phyloP scores from a whole-genome alignment of 2,888 invertebrate genomes.

The Iphiclides podalirius region DNA sequence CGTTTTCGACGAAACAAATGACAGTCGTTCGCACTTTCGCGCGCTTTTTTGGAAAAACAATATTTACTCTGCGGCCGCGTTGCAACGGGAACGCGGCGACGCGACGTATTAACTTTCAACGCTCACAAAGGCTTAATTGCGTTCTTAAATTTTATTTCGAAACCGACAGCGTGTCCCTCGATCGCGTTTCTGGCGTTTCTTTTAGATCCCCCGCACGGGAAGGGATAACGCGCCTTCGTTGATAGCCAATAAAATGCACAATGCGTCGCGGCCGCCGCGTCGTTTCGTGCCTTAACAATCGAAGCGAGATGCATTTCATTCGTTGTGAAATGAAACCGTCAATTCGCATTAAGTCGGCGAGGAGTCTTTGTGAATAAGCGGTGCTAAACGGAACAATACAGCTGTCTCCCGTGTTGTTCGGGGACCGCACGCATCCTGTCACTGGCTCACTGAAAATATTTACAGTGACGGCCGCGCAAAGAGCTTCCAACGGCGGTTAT shows the following conservation, averaged over 20 bases:
- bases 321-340: conserved; percentile 58
- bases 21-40: conserved; percentile 42
- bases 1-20: conserved; percentile 32
- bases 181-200: conserved; percentile 40
- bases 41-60: conserved; percentile 31
- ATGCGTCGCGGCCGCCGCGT: conserved; percentile 42
- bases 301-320: conserved; percentile 61
- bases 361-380: conserved; percentile 27
- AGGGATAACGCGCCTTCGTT: conserved; percentile 53
- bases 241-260: conserved; percentile 59
- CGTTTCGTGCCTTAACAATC: conserved; percentile 47
- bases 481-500: conserved; percentile 5
- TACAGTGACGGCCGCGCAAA: conserved; percentile 13
- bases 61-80: conserved; percentile 62
- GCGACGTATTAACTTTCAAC: conserved; percentile 62
- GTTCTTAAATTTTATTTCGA: conserved; percentile 70
- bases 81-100: conserved; percentile 52
- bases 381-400: conserved; percentile 21
- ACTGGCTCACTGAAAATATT: conserved; percentile 12
- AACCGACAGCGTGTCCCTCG: conserved; percentile 61
- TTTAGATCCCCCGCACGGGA: conserved; percentile 46
- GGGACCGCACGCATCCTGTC: conserved; percentile 24
- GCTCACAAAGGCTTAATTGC: conserved; percentile 67
- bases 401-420: conserved; percentile 1
- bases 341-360: conserved; percentile 36